phyloP scores from a whole-genome alignment of 1,140 invertebrate species.

The Drosophila rufa region DNA sequence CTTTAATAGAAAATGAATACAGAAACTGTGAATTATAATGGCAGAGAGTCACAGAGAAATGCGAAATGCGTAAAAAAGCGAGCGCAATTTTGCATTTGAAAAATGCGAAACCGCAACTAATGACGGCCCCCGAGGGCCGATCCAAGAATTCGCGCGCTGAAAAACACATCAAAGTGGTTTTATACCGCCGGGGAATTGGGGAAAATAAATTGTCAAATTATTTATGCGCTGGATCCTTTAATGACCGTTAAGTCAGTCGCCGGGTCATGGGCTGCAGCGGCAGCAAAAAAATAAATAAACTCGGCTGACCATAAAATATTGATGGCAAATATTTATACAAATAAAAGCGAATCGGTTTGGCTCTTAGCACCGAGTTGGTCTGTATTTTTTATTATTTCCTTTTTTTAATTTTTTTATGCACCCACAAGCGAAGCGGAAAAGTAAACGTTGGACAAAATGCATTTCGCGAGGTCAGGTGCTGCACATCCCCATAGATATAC shows the following conservation, averaged over 20 bases:
- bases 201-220: slow-evolving; percentile 59
- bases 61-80: slow-evolving; percentile 19
- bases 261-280: slow-evolving; percentile 27
- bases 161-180: slow-evolving; percentile 47
- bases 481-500: background rate
- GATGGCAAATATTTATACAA: slow-evolving; percentile 59
- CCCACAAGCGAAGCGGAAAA: slow-evolving; percentile 29
- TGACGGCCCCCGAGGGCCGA: slow-evolving; percentile 34
- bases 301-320: slow-evolving; percentile 63
- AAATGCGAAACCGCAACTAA: slow-evolving; percentile 62
- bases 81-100: slow-evolving; percentile 47
- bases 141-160: slow-evolving; percentile 25
- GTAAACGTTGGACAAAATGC: slow-evolving; percentile 37
- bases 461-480: slow-evolving; percentile 26
- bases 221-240: slow-evolving; percentile 60
- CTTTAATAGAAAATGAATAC: slow-evolving; percentile 43
- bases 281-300: slow-evolving; percentile 50
- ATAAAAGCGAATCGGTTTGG: slow-evolving; percentile 46
- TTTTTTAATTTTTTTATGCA: background rate
- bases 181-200: slow-evolving; percentile 3
- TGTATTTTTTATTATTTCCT: slow-evolving; percentile 4
- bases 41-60: slow-evolving; percentile 31
- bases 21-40: slow-evolving; percentile 47
- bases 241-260: slow-evolving; percentile 63
- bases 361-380: slow-evolving; percentile 20